phyloP scores from a whole-genome alignment of 2,113 vertebrate species.

The Pituophis catenifer region DNA sequence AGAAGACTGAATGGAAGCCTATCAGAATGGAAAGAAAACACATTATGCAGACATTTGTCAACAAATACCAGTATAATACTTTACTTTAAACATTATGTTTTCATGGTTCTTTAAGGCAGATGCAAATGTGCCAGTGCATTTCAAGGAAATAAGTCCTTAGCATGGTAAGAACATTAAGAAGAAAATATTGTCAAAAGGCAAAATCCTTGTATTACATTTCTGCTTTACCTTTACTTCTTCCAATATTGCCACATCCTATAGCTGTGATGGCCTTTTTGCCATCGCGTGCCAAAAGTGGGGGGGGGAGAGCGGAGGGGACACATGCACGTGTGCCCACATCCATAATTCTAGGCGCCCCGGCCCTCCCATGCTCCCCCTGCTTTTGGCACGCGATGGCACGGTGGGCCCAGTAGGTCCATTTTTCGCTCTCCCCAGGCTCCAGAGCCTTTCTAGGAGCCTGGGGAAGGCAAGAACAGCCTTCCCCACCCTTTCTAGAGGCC shows the following conservation, averaged over 20 bases:
- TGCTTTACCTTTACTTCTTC: neutral
- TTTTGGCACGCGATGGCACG: too few relatives aligned
- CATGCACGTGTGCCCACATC: too few relatives aligned
- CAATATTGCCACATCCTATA: neutral
- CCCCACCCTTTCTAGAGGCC: too few relatives aligned
- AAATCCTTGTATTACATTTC: neutral
- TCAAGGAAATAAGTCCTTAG: neutral
- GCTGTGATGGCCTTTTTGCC: neutral
- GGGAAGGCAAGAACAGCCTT: too few relatives aligned
- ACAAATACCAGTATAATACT: neutral
- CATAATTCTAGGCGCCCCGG: too few relatives aligned
- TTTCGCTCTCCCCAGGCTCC: too few relatives aligned
- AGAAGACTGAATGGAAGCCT: neutral
- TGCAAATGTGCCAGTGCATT: neutral
- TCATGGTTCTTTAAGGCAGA: neutral
- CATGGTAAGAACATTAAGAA: neutral
- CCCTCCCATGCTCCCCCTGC: too few relatives aligned
- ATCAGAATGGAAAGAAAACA: neutral
- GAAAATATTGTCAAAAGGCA: neutral
- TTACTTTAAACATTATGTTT: neutral
- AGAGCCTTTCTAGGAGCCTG: too few relatives aligned
- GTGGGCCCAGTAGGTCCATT: too few relatives aligned
- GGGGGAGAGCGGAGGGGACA: too few relatives aligned
- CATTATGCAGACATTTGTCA: neutral
- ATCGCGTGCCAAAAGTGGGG: too few relatives aligned